Base-by-base conservation (phyloP, 2,113 vertebrate species). In the Strix uralensis region DNA sequence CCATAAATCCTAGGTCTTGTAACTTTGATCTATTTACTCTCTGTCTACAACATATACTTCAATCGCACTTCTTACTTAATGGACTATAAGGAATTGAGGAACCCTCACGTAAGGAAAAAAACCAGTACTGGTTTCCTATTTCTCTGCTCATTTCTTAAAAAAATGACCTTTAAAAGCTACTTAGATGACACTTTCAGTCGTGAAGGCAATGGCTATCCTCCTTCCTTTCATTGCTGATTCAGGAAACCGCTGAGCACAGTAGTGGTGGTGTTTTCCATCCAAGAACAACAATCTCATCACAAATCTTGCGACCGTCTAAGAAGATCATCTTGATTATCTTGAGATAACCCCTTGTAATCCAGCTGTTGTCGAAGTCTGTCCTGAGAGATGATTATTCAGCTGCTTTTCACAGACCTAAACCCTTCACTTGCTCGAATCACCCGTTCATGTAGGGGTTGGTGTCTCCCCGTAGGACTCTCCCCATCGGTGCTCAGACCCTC, bases 81-180 rank as follows among this genome's bases (percentile, higher is more conserved):
- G 42, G 49, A 51, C 49, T 89, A 26, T 46, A 72, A 77, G 86
- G 57, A 72, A 81, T 20, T 30, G 70, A 92, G 54, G 38, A 82
- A 69, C 8, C 4, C 47, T 38, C 3, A 0, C 0, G 0, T 69
- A 59, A 47, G 42, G 22, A 10, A 6, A 2, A 27, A 38, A 38
- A 36, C 21, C 10, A 70, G 11, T 29, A 46, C n/a, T 25, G n/a
- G 4, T 77, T 92, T 66, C 46, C 86, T 72, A 59, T 74, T 91
- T 90, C 46, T 81, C 58, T 86, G 36, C 17, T 88, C 3, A 46
- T 91, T 87, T 77, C 61, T 89, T 52, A 27, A 25, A 62, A 51
- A 54, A 32, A 21, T 1, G 1, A 54, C 15, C 38, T 88, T 92
- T 85, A 65, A 44, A 88, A 69, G 47, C 44, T 70, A 15, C 46